A percentile compares a stretch with the other conserved stretches of the same genome.
These are phyloP conservation scores for Nyctereutes procyonoides DNA, from an alignment of 2,113 vertebrate species.

Conservation along the genomic window DNA sequence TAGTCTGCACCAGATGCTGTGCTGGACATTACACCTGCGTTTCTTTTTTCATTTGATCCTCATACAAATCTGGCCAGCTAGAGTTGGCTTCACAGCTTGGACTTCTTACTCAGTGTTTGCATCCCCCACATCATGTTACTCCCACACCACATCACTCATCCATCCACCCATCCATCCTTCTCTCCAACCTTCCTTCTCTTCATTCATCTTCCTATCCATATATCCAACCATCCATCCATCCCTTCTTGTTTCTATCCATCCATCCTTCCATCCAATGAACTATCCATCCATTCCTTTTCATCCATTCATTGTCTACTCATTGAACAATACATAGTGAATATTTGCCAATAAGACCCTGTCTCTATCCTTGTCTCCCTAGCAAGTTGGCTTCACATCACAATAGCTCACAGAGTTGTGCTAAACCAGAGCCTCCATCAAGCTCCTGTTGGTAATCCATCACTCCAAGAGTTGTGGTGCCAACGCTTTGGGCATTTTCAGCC, in stretches of 20 bases:
- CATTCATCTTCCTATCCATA: too few relatives aligned
- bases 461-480: neutral
- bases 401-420: neutral
- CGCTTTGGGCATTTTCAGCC: neutral
- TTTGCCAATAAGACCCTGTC: neutral
- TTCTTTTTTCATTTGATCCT: neutral
- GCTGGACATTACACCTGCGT: rapidly evolving
- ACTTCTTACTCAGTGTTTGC: neutral
- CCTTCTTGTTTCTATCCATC: neutral
- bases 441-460: neutral
- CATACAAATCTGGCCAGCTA: neutral
- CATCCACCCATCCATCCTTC: neutral
- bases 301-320: neutral
- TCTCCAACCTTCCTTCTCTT: neutral
- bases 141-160: neutral
- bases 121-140: neutral
- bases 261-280: too few relatives aligned
- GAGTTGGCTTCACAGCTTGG: neutral
- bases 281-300: neutral
- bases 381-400: neutral
- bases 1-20: rapidly evolving
- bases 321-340: neutral
- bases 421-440: neutral
- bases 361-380: neutral
- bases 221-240: neutral